phyloP scores from a whole-genome alignment of 2,888 invertebrate species.

The Metacarcinus magister region DNA sequence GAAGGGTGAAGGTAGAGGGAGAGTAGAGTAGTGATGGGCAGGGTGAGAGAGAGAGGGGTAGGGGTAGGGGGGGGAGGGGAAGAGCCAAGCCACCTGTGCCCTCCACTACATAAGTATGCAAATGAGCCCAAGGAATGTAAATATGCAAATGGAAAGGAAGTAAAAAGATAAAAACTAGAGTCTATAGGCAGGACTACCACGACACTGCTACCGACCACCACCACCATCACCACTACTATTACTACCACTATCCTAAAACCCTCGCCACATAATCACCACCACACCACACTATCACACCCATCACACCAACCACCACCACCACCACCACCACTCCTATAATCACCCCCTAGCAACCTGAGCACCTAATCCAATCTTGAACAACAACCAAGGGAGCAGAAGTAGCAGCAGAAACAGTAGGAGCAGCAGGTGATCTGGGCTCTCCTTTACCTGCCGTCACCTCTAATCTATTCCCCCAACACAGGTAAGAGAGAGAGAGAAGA shows the following conservation, averaged over 20 bases:
- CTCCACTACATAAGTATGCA: slow-evolving; percentile 47
- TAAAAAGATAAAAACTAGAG: slow-evolving; percentile 41
- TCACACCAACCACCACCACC: background rate
- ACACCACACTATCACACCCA: background rate
- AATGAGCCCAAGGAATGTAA: slow-evolving; percentile 47
- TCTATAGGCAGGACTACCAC: background rate
- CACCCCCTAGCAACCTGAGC: background rate
- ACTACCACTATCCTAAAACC: background rate
- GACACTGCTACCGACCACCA: background rate
- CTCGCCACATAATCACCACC: background rate
- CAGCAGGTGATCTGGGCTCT: background rate
- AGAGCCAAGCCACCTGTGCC: background rate
- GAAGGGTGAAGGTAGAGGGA: background rate
- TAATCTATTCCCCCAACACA: background rate
- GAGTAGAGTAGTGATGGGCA: background rate
- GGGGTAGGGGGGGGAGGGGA: background rate
- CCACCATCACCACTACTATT: background rate
- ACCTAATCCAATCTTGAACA: background rate
- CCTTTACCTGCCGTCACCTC: slow-evolving; percentile 33
- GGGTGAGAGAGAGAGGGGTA: background rate
- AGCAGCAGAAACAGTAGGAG: background rate
- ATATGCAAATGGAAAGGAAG: slow-evolving; percentile 57
- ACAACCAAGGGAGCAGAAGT: background rate
- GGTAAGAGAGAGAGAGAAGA: background rate
- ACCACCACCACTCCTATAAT: background rate